These are phyloP conservation scores for Pentalonia nigronervosa DNA, from an alignment of 1,140 invertebrate species.

Conservation along the genomic window DNA sequence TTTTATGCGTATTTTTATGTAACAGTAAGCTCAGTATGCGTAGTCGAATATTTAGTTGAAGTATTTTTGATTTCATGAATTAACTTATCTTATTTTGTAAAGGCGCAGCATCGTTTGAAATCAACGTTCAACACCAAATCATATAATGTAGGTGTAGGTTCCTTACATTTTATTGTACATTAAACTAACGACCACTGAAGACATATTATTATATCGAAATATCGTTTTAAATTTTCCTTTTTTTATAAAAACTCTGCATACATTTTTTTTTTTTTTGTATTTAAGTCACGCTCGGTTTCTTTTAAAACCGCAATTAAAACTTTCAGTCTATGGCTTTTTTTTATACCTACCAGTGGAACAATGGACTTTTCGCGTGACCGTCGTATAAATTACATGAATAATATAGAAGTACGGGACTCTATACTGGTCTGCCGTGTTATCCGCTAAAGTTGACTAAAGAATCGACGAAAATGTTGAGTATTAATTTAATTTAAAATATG, in stretches of 20 bases:
- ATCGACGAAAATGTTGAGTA: not conserved
- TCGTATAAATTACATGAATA: not conserved
- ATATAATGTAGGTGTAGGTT: not conserved
- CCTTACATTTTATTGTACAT: not conserved
- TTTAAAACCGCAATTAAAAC: constrained; percentile 1
- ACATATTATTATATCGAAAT: not conserved
- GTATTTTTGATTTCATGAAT: no score
- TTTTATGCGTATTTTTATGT: no score
- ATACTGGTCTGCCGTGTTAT: not conserved
- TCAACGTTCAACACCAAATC: not conserved
- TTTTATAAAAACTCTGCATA: not conserved
- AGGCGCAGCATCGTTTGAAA: not conserved
- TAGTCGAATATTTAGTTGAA: no score
- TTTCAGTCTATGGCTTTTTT: not conserved
- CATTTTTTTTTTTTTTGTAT: not conserved
- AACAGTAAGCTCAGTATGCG: no score
- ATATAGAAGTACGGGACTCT: not conserved
- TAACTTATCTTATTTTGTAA: not conserved
- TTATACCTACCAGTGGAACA: not conserved
- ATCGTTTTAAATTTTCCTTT: not conserved
- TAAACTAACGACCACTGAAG: not conserved
- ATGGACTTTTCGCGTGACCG: not conserved
- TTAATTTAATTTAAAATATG: not conserved
- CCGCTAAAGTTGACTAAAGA: not conserved
- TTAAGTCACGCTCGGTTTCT: not conserved